Base-by-base conservation (phyloP, 1,140 invertebrate species). In the Leptopilina boulardi region DNA sequence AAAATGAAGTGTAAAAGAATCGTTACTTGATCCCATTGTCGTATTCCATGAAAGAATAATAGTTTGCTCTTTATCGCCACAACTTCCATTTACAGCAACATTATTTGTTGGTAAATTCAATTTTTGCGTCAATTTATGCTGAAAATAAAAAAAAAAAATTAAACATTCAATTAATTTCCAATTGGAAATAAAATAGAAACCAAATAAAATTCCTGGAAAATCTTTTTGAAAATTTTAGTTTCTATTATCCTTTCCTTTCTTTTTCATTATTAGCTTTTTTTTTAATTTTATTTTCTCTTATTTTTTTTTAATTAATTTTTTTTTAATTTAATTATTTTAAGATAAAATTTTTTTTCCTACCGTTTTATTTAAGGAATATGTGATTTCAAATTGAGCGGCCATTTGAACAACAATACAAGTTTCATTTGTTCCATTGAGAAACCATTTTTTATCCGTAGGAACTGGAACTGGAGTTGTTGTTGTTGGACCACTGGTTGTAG, bases 321-420 rank as follows among this genome's bases (percentile, higher is more conserved):
- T 51, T 51, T 18, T 18, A 51, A 18, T 18, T 51, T 18, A 18
- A 51, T n/a, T 51, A n/a, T 18, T 18, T 18, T 41, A 5, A 41
- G 10, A 51, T 5, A 18, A 15, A 51, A 51, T 47, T 4, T 3
- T 51, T n/a, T 5, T 18, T 51, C 15, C 42, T 86, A 66, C 87
- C 83, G 75, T 59, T 73, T 13, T 88, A 83, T 85, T 90, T 87
- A 74, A 85, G 86, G 38, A 88, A 81, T 94, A 94, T 6, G 91
- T 92, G 42, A 95, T 87, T 82, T 93, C 93, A 13, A 95, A 85
- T 74, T 93, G 92, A 11, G 92, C 91, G 4, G 93, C 93, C 92
- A 95, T 93, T 85, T 93, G 88, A 1, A 93, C 84, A 15, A 94
- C 84, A 51, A 95, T 92, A 82, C 94, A 94, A 8, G 83, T 87